A percentile compares a stretch with the other conserved stretches of the same genome.
These are phyloP conservation scores for Tragelaphus strepsiceros DNA, from an alignment of 2,113 vertebrate species.

Conservation along the genomic window DNA sequence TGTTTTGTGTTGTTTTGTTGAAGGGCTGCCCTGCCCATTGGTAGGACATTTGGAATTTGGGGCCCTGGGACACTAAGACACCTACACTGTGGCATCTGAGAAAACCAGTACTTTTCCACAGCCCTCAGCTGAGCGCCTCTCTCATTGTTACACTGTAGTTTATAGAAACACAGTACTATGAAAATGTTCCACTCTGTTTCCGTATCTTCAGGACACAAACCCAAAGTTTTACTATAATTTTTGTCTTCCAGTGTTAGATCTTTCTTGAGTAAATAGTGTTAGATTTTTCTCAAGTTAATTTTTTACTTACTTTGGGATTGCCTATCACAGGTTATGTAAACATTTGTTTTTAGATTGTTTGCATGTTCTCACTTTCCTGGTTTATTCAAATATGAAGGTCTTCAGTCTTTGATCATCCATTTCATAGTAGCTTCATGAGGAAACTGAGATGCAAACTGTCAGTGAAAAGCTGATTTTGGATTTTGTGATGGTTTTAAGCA, in stretches of 20 bases:
- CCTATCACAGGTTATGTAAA: background rate
- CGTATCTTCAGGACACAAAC: background rate
- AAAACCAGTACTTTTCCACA: background rate
- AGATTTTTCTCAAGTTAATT: background rate
- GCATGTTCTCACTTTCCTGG: background rate
- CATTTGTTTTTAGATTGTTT: background rate
- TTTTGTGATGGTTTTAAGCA: background rate
- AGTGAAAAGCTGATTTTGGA: background rate
- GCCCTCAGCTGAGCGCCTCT: background rate
- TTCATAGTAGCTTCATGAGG: background rate
- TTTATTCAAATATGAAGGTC: background rate
- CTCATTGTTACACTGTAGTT: background rate
- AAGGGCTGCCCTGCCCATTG: background rate
- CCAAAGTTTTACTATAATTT: background rate
- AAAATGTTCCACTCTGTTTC: background rate
- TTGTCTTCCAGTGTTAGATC: background rate
- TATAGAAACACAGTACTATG: background rate
- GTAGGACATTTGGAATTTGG: background rate
- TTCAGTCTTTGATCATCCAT: background rate
- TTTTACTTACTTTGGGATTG: background rate
- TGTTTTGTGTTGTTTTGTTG: background rate
- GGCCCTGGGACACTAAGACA: background rate
- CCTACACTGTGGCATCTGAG: background rate
- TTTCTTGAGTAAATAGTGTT: conserved; percentile 7
- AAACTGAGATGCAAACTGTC: background rate